These are phyloP conservation scores for Macrotus californicus DNA, from an alignment of 2,113 vertebrate genomes.

Conservation along the genomic window DNA sequence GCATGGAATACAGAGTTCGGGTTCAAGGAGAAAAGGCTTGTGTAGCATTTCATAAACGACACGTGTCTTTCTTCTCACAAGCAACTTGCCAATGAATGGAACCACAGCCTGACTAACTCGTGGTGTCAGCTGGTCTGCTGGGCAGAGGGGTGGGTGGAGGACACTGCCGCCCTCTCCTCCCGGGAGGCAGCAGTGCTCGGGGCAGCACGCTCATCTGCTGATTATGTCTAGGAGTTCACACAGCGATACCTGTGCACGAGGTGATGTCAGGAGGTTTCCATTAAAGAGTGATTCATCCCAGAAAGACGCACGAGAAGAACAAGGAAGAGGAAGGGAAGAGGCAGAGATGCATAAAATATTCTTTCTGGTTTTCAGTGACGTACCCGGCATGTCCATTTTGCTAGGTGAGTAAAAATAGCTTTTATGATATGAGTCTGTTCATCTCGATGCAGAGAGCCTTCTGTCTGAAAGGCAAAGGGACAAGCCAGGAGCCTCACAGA, in stretches of 20 bases:
- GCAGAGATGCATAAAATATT: neutral
- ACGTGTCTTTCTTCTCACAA: neutral
- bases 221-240: neutral
- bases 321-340: neutral
- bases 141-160: neutral
- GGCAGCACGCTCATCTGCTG: neutral
- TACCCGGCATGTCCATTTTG: neutral
- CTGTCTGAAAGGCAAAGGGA: neutral
- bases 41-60: neutral
- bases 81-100: neutral
- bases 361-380: conserved; percentile 24
- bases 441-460: neutral
- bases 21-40: neutral
- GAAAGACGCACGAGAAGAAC: neutral
- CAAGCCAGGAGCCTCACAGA: neutral
- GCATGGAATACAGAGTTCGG: neutral
- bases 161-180: neutral
- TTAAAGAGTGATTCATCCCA: conserved; percentile 13
- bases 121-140: neutral
- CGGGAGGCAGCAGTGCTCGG: neutral
- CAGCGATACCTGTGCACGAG: neutral
- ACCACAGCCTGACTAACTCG: neutral
- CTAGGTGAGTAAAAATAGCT: conserved; percentile 31
- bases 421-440: conserved; percentile 12
- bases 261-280: conserved; percentile 34